Percentiles rank a stretch among this genome's conserved stretches.
These are phyloP conservation scores for Nannospalax galili DNA, from an alignment of 2,113 vertebrate species.

Conservation along the genomic window DNA sequence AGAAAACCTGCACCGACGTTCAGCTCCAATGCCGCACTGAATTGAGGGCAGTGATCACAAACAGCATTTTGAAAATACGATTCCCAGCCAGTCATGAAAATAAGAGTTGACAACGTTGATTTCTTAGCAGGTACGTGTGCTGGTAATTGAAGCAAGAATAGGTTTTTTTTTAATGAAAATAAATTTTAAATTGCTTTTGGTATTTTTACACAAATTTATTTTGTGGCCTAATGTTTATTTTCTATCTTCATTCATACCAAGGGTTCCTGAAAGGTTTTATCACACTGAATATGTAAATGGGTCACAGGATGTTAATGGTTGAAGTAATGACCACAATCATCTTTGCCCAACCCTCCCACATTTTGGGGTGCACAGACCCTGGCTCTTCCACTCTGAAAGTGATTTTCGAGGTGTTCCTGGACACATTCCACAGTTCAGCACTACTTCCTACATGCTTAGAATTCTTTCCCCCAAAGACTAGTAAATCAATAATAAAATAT, in stretches of 20 bases:
- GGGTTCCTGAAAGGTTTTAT: background rate
- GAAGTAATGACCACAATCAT: background rate
- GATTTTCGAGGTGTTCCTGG: background rate
- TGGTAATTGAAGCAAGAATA: constrained; percentile 20
- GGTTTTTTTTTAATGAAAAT: background rate
- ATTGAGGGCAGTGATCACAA: constrained; percentile 23
- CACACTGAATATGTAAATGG: background rate
- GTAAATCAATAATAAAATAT: constrained; percentile 3
- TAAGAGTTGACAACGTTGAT: constrained; percentile 54
- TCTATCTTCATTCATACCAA: background rate
- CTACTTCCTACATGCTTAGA: background rate
- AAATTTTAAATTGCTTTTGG: constrained; percentile 12
- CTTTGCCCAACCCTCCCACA: background rate
- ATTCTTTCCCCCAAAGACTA: background rate
- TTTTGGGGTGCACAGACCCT: too few species aligned
- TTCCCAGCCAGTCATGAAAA: background rate
- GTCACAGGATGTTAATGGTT: background rate
- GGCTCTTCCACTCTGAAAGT: background rate
- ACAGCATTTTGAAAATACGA: constrained; percentile 53
- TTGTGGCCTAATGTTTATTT: background rate
- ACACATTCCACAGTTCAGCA: background rate
- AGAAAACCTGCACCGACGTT: constrained; percentile 12
- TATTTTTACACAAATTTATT: background rate
- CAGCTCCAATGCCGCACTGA: background rate
- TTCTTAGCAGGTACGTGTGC: constrained; percentile 12